Evolutionary conservation across 2,888 invertebrate genomes (phyloP), one percentile per base, ranked within the genome.

Genomic region (Eumacrocentrus americanus): DNA sequence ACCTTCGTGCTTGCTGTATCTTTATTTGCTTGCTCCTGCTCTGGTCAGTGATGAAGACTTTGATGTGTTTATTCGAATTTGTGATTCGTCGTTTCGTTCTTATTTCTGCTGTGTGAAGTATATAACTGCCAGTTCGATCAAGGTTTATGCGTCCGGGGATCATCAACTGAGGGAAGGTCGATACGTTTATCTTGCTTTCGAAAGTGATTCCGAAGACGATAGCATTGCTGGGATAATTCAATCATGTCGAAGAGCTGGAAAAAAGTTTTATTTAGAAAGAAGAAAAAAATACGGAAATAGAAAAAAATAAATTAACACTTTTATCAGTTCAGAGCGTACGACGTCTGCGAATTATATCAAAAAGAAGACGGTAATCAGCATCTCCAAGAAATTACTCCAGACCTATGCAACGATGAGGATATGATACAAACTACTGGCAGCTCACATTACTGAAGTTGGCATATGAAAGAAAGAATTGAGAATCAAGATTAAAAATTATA

Each of bases 171-270:
- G 3, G n/a, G n/a, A n/a, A n/a, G n/a, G n/a, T n/a, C n/a, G n/a
- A 29, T 29, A 29, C 9, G 29, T 29, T 29, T 29, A 9, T 29
- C 29, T 29, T 29, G 9, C 29, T 29, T 42, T 14, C n/a, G 3
- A 22, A 16, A 16, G 18, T 2, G 7, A 35, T 35, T 18, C 22
- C 18, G 37, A 23, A 14, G 16, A 18, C 22, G 65, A 67, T 64
- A 63, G 54, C 58, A 65, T 67, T 60, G 60, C 14, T 34, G 42
- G 57, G 57, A 65, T 65, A 65, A 67, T 65, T 67, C 63, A 67
- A 67, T 67, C 61, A 53, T 29, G 29, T 4, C 9, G 29, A 29
- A 29, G 29, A 29, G 42, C 9, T 14, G 42, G 16, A 42, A 9
- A 42, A 42, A 2, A 18, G 16, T 42, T 42, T 46, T 18, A n/a